phyloP scores from a whole-genome alignment of 1,140 invertebrate species.

The Aricia agestis region DNA sequence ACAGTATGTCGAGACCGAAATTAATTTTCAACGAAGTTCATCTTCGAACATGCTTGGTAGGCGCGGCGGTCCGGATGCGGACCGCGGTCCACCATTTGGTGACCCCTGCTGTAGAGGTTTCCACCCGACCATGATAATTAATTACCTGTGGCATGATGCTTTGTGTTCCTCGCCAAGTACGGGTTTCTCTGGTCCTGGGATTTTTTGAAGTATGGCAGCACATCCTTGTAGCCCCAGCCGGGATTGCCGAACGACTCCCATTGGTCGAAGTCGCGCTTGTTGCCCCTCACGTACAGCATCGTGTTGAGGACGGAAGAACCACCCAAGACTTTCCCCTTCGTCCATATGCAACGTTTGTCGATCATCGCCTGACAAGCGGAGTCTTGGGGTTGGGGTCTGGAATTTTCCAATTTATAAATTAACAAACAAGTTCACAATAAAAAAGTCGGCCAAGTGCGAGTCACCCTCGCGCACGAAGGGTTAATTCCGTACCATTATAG shows the following conservation, averaged over 20 bases:
- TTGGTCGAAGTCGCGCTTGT: slow-evolving; percentile 91
- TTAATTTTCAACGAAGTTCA: too few relatives aligned
- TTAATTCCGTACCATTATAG: too few relatives aligned
- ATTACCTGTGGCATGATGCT: slow-evolving; percentile 83
- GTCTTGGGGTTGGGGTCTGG: slow-evolving; percentile 87
- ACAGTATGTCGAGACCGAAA: too few relatives aligned
- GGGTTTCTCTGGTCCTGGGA: slow-evolving; percentile 90
- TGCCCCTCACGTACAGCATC: slow-evolving; percentile 95
- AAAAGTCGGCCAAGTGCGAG: too few relatives aligned
- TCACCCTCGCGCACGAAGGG: too few relatives aligned
- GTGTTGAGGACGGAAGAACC: slow-evolving; percentile 92
- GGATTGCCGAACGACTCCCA: slow-evolving; percentile 92
- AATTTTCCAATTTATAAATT: slow-evolving; percentile 28
- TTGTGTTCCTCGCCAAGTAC: slow-evolving; percentile 83
- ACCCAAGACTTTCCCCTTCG: slow-evolving; percentile 89
- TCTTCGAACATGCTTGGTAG: too few relatives aligned
- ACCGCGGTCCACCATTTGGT: too few relatives aligned
- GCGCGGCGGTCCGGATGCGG: too few relatives aligned
- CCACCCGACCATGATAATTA: too few relatives aligned
- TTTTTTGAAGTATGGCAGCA: slow-evolving; percentile 92
- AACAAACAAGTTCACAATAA: not conserved
- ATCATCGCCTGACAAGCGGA: slow-evolving; percentile 91
- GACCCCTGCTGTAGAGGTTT: too few relatives aligned
- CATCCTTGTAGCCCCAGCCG: slow-evolving; percentile 93
- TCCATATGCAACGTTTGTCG: slow-evolving; percentile 89